Conservation (phyloP, 2,113 vertebrate genomes). For the Paracyprichromis sp. region DNA sequence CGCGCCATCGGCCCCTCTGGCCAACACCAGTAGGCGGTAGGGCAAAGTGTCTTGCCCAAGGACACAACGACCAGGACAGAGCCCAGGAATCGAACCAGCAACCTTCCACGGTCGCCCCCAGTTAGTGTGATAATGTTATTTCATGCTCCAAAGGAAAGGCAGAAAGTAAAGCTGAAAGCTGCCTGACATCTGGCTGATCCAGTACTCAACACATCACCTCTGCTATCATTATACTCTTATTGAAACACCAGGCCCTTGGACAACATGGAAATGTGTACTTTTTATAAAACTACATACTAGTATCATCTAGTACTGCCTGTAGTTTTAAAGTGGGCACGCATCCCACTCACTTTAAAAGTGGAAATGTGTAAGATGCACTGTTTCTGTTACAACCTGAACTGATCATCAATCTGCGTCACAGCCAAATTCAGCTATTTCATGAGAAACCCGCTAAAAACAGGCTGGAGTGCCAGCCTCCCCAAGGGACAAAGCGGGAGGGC, state of each 20-base stretch:
- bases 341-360: not conserved
- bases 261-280: not conserved
- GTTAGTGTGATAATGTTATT: not conserved
- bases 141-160: not conserved
- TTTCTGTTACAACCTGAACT: not conserved
- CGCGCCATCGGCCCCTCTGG: accelerated
- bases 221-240: not conserved
- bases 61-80: not conserved
- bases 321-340: not conserved
- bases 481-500: not conserved
- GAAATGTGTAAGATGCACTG: not conserved
- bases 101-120: not conserved
- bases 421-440: not conserved
- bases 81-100: accelerated
- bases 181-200: not conserved
- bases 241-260: not conserved
- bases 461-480: not conserved
- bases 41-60: not conserved
- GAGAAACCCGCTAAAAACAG: not conserved
- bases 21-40: accelerated
- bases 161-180: not conserved
- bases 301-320: not conserved
- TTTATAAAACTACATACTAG: not conserved
- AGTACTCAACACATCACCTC: not conserved
- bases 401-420: not conserved